These are phyloP conservation scores for Pollachius pollachius DNA, from an alignment of 2,113 vertebrate genomes.

Conservation along the genomic window DNA sequence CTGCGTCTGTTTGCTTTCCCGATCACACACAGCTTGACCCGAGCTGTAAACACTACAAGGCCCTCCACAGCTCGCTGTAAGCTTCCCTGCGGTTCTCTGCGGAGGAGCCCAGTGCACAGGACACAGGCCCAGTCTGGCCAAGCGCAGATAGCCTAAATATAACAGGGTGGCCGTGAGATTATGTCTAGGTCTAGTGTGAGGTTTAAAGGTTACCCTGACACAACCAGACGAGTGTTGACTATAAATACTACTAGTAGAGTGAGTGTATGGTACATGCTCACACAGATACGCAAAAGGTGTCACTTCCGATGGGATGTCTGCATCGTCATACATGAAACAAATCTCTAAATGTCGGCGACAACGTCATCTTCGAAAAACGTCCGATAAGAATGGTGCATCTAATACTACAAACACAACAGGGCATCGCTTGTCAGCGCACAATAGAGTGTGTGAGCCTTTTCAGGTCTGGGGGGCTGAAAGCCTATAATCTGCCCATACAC, in stretches of 20 bases:
- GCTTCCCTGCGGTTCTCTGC: background rate
- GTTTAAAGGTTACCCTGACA: constrained; percentile 13
- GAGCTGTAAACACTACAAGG: constrained; percentile 29
- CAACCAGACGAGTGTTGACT: constrained; percentile 14
- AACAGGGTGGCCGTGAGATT: constrained; percentile 2
- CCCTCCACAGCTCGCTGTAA: constrained; percentile 1
- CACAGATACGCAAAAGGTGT: background rate
- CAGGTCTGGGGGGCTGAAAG: constrained; percentile 54
- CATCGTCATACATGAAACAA: no score
- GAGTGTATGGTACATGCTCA: background rate
- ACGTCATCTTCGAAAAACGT: no score
- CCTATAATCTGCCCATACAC: constrained; percentile 62
- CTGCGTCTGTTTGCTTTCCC: constrained; percentile 48
- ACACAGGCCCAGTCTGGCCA: background rate
- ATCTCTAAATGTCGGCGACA: no score
- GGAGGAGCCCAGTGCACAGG: background rate
- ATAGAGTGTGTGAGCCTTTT: constrained; percentile 35
- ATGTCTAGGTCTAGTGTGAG: constrained; percentile 5
- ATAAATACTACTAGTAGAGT: constrained; percentile 8
- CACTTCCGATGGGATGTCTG: no score
- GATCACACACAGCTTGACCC: constrained; percentile 49
- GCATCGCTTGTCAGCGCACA: constrained; percentile 14
- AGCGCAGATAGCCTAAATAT: constrained; percentile 1
- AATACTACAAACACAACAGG: constrained; percentile 21
- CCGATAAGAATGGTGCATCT: background rate